These are phyloP conservation scores for Scaptodrosophila latifasciaeformis DNA, from an alignment of 2,888 invertebrate species.

Conservation along the genomic window DNA sequence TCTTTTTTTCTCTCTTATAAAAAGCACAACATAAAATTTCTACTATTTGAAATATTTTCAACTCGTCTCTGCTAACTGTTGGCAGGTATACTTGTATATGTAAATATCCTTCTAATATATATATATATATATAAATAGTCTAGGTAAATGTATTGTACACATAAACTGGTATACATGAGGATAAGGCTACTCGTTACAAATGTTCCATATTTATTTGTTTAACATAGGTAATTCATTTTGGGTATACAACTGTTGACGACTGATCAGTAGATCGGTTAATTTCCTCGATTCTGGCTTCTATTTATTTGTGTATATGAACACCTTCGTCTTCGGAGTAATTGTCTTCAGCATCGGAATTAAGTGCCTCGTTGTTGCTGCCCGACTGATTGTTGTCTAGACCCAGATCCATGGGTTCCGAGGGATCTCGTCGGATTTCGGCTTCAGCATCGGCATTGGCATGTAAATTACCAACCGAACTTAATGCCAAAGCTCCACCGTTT, in stretches of 20 bases:
- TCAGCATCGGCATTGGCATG: constrained; percentile 37
- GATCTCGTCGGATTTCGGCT: constrained; percentile 69
- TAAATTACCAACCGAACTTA: constrained; percentile 40
- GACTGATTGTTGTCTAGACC: constrained; percentile 73
- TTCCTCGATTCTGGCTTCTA: constrained; percentile 39
- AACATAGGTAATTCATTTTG: too few relatives aligned
- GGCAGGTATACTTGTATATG: constrained; percentile 23
- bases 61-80: constrained; percentile 33
- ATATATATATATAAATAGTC: too few relatives aligned
- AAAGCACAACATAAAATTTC: constrained; percentile 56
- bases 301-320: constrained; percentile 73
- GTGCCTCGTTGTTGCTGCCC: constrained; percentile 71
- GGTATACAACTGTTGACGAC: constrained; percentile 58
- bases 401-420: constrained; percentile 74
- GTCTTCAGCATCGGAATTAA: constrained; percentile 72
- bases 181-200: constrained; percentile 75
- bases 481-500: constrained; percentile 44
- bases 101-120: constrained; percentile 17
- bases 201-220: constrained; percentile 61
- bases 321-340: constrained; percentile 75
- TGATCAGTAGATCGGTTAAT: not conserved
- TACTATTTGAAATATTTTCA: not conserved
- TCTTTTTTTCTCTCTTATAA: constrained; percentile 25
- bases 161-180: constrained; percentile 75
- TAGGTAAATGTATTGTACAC: constrained; percentile 58